These are phyloP conservation scores for Salvator merianae DNA, from an alignment of 2,113 vertebrate genomes.

Conservation along the genomic window DNA sequence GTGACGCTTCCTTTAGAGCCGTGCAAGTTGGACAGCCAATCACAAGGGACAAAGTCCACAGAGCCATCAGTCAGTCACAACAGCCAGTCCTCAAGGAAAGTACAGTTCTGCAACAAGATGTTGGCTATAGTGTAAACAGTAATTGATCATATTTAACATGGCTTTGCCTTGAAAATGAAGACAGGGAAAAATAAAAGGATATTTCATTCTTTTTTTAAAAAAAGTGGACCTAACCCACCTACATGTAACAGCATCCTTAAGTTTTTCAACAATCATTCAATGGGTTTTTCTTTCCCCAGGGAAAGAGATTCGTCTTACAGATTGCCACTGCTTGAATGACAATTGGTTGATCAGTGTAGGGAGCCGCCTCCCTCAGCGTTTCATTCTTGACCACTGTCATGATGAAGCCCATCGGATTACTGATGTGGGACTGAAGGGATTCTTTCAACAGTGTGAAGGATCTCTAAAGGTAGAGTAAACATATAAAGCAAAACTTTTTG, in stretches of 20 bases:
- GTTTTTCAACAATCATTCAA: neutral
- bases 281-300: conserved; percentile 52
- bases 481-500: accelerated
- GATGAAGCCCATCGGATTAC: conserved; percentile 39
- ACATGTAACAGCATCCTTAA: too few species aligned
- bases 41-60: too few species aligned
- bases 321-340: conserved; percentile 54
- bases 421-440: conserved; percentile 41
- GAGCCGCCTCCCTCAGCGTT: conserved; percentile 27
- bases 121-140: too few species aligned
- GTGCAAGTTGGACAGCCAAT: too few species aligned
- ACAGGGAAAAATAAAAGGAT: neutral
- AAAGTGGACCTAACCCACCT: too few species aligned
- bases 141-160: too few species aligned
- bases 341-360: conserved; percentile 47
- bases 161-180: too few species aligned
- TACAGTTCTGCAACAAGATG: too few species aligned
- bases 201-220: neutral
- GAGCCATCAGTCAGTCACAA: too few species aligned
- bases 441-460: conserved; percentile 63
- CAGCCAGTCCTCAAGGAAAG: too few species aligned
- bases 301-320: conserved; percentile 61
- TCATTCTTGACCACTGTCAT: conserved; percentile 62
- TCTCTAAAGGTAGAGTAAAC: conserved; percentile 62
- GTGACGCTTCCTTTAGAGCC: too few species aligned